Evolutionary conservation across 2,113 vertebrate species (phyloP).

Genomic region (Hippocampus abdominalis): DNA sequence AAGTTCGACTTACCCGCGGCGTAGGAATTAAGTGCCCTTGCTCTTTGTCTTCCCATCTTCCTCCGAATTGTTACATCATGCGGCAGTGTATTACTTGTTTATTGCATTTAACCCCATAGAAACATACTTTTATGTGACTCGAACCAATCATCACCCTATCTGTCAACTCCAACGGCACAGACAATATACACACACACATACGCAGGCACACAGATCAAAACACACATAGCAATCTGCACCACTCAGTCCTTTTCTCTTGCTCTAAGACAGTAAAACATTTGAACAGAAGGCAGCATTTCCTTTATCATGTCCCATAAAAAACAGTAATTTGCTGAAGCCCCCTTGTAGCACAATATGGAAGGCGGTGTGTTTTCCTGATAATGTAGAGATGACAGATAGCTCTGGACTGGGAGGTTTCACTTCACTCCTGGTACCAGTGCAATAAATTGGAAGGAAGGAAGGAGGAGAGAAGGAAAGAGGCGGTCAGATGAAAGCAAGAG

Average conservation of each 20-base stretch:
- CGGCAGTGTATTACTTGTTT: slow-evolving; percentile 32
- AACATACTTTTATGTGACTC: slow-evolving; percentile 36
- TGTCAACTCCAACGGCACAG: slow-evolving; percentile 23
- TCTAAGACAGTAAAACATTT: slow-evolving; percentile 80
- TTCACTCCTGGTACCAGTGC: slow-evolving; percentile 74
- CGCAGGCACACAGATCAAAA: slow-evolving; percentile 19
- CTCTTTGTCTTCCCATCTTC: slow-evolving; percentile 10
- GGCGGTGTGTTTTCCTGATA: slow-evolving; percentile 88
- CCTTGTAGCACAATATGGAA: slow-evolving; percentile 87
- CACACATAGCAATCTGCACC: slow-evolving; percentile 39
- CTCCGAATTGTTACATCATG: slow-evolving; percentile 9
- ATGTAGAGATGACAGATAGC: slow-evolving; percentile 92
- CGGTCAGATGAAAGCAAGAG: slow-evolving; percentile 37
- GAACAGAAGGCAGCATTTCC: slow-evolving; percentile 89
- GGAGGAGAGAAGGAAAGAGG: slow-evolving; percentile 40
- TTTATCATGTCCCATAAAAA: slow-evolving; percentile 94
- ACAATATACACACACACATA: slow-evolving; percentile 19
- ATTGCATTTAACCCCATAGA: slow-evolving; percentile 44
- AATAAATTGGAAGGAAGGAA: slow-evolving; percentile 70
- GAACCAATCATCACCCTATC: slow-evolving; percentile 34
- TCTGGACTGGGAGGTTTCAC: slow-evolving; percentile 85
- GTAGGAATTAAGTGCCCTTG: slow-evolving; percentile 1
- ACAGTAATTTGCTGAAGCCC: slow-evolving; percentile 89
- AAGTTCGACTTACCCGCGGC: not conserved
- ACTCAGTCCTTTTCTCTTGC: slow-evolving; percentile 59